These are phyloP conservation scores for Drosophila chauvacae DNA, from an alignment of 1,140 invertebrate species.

Conservation along the genomic window DNA sequence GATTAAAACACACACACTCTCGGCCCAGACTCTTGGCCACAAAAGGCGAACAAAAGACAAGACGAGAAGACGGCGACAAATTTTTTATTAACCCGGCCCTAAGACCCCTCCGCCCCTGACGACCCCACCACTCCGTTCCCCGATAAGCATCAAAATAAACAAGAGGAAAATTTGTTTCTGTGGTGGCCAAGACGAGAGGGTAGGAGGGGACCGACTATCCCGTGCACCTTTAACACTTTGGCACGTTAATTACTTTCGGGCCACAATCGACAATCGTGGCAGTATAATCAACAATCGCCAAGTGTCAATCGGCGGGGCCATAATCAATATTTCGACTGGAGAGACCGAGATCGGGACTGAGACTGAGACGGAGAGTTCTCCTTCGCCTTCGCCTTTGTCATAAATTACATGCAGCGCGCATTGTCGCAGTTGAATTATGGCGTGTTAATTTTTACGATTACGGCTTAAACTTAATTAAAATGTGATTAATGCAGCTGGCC, in stretches of 20 bases:
- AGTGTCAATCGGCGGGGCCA: constrained; percentile 57
- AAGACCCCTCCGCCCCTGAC: constrained; percentile 17
- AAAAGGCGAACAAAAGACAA: constrained; percentile 54
- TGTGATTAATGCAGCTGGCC: constrained; percentile 75
- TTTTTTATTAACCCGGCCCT: constrained; percentile 78
- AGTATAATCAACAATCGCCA: constrained; percentile 66
- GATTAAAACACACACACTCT: constrained; percentile 70
- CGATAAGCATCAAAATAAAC: constrained; percentile 79
- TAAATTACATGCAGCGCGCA: constrained; percentile 80
- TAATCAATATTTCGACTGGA: constrained; percentile 76
- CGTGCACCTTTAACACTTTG: constrained; percentile 78
- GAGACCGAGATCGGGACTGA: neutral
- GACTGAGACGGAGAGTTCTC: constrained; percentile 10
- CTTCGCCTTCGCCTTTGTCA: constrained; percentile 46
- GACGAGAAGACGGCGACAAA: constrained; percentile 77
- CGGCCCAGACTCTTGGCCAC: constrained; percentile 3
- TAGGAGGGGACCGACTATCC: constrained; percentile 29
- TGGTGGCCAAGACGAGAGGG: constrained; percentile 29
- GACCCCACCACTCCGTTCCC: constrained; percentile 7
- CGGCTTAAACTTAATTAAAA: constrained; percentile 83
- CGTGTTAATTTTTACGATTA: constrained; percentile 83
- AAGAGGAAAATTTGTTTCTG: constrained; percentile 78
- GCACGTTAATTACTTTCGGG: constrained; percentile 75
- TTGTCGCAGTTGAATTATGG: constrained; percentile 82
- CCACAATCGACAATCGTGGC: constrained; percentile 48